Base-by-base conservation (phyloP, 2,888 invertebrate species). In the Eubasilissa splendida region DNA sequence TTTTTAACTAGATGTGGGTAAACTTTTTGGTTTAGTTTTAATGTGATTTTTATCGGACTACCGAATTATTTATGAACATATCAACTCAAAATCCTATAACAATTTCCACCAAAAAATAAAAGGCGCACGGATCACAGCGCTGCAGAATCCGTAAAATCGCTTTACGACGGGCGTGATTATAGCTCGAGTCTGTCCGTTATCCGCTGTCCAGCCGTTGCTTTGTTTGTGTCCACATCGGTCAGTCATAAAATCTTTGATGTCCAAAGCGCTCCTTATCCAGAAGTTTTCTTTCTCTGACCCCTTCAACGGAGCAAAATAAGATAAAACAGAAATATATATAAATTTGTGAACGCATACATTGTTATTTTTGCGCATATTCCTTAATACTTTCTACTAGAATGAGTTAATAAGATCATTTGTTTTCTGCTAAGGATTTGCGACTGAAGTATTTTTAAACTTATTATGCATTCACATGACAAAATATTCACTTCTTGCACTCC, bases 391-490 rank as follows among this genome's bases (percentile, higher is more conserved):
- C 50, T 50, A 31, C 58, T 71, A 33, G 77, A 75, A 81, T 75
- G 77, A 79, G 79, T 81, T 79, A 66, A 76, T 79, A 73, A 75
- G 79, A 83, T 83, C 77, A 81, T 79, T 81, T 81, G 79, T 81
- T 81, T 81, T 81, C 79, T 79, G 77, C 70, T 75, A 60, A 77
- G 79, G 76, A 56, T 83, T 83, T 83, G 79, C 79, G 80, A 83
- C 79, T 66, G 76, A 73, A 68, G 80, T 66, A 83, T 75, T 81
- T 83, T 82, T 83, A 81, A 81, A 81, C 74, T 77, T 56, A 42
- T 56, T 56, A 73, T 12, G 56, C 56, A 31, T 12, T 77, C 77
- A 81, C 81, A 83, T 81, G 79, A 65, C 79, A 78, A 78, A 81
- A 80, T 77, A 75, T 77, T 76, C 77, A 56, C 31, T 79, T 75